Evolutionary conservation across 2,797 vertebrate genomes (phyloP).

Genomic region (Rostrhamus sociabilis): DNA sequence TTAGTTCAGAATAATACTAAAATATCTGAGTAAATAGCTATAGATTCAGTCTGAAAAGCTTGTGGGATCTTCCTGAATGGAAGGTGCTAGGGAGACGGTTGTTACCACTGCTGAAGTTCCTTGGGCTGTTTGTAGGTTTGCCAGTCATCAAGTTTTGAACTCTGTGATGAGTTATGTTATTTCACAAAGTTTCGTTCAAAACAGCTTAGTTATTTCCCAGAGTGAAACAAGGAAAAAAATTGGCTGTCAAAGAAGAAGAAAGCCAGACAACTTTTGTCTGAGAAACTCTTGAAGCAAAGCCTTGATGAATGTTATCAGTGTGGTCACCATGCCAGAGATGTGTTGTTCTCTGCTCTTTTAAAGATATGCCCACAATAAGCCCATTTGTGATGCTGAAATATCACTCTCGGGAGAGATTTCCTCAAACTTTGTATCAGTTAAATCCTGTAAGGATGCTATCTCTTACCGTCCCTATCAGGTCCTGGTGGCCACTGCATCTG

Average conservation of each 20-base stretch:
- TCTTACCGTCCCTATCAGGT: rapidly evolving
- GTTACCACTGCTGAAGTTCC: not conserved
- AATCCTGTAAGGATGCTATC: not conserved
- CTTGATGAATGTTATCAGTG: not conserved
- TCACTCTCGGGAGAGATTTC: not conserved
- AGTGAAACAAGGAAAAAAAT: not conserved
- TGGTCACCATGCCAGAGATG: not conserved
- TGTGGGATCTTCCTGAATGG: not conserved
- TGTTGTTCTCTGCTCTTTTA: not conserved
- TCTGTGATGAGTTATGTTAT: not conserved
- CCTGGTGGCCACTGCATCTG: rapidly evolving
- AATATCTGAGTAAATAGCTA: not conserved
- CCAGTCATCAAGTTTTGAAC: not conserved
- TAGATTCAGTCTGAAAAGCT: not conserved
- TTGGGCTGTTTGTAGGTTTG: not conserved
- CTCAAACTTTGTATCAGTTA: not conserved
- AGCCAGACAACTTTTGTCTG: not conserved
- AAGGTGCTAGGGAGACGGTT: not conserved
- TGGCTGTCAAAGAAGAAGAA: not conserved
- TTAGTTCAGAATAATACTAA: not conserved
- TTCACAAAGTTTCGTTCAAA: not conserved
- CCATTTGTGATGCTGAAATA: not conserved
- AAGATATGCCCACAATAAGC: not conserved
- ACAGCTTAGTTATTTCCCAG: not conserved
- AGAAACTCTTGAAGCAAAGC: not conserved